A percentile compares a stretch with the other conserved stretches of the same genome.
phyloP scores from a whole-genome alignment of 2,797 vertebrate genomes.

The Chelonia mydas region DNA sequence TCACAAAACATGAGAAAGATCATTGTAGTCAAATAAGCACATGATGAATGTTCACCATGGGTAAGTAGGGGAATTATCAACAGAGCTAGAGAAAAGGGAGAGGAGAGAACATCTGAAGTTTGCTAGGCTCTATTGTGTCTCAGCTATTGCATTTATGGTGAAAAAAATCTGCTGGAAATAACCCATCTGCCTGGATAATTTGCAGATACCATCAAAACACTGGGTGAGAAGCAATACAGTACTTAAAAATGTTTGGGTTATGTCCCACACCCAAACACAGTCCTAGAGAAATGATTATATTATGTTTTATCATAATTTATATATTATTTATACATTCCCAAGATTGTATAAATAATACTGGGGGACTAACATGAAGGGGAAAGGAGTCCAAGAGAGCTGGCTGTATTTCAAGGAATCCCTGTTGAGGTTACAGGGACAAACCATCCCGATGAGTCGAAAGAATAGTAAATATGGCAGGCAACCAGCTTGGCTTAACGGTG shows the following conservation, averaged over 20 bases:
- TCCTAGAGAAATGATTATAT: neutral
- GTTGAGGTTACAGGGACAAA: too few species aligned
- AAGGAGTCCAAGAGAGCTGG: too few species aligned
- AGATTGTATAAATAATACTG: too few species aligned
- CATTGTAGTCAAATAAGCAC: neutral
- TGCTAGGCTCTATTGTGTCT: neutral
- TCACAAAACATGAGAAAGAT: neutral
- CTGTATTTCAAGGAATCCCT: too few species aligned
- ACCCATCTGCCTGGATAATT: neutral
- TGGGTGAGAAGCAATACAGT: neutral
- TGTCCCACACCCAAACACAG: neutral
- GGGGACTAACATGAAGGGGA: too few species aligned
- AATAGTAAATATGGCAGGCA: too few species aligned
- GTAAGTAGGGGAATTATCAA: neutral
- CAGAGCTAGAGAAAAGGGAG: neutral
- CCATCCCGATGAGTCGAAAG: too few species aligned
- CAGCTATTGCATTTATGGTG: neutral
- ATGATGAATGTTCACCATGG: neutral
- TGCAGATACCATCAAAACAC: neutral
- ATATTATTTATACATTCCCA: neutral
- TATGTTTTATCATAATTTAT: neutral
- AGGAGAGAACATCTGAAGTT: neutral
- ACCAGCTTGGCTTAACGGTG: too few species aligned
- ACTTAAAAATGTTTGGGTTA: neutral
- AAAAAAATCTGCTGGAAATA: neutral